Conservation (phyloP, 2,797 vertebrate genomes). For the Netta rufina region DNA sequence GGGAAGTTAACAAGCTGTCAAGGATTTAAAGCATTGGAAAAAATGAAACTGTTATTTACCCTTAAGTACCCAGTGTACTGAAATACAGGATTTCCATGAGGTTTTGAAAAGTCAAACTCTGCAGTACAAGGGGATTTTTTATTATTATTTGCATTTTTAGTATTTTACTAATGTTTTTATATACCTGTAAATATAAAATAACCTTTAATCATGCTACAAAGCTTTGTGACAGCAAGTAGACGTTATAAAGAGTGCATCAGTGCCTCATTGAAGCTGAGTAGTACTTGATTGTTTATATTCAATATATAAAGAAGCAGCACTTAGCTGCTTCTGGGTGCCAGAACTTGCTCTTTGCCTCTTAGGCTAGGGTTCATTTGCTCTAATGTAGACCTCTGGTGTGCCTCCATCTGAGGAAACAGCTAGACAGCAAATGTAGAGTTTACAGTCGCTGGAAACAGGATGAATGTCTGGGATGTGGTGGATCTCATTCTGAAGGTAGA, state of each 20-base stretch:
- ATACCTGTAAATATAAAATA: not conserved
- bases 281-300: not conserved
- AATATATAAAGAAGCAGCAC: not conserved
- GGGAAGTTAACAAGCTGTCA: not conserved
- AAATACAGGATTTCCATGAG: not conserved
- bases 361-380: not conserved
- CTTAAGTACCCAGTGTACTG: not conserved
- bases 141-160: not conserved
- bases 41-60: not conserved
- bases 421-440: not conserved
- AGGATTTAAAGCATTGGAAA: not conserved
- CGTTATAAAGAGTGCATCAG: not conserved
- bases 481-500: not conserved
- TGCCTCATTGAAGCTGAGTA: not conserved
- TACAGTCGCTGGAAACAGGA: not conserved
- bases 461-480: not conserved
- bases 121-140: not conserved
- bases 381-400: not conserved
- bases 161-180: not conserved
- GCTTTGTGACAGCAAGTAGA: not conserved
- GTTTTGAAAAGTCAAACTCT: not conserved
- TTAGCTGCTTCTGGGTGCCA: accelerated
- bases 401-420: not conserved
- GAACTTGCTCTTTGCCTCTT: not conserved
- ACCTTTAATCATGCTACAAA: not conserved